Evolutionary conservation across 2,888 invertebrate species (phyloP).

Genomic region (Cactoblastis cactorum): DNA sequence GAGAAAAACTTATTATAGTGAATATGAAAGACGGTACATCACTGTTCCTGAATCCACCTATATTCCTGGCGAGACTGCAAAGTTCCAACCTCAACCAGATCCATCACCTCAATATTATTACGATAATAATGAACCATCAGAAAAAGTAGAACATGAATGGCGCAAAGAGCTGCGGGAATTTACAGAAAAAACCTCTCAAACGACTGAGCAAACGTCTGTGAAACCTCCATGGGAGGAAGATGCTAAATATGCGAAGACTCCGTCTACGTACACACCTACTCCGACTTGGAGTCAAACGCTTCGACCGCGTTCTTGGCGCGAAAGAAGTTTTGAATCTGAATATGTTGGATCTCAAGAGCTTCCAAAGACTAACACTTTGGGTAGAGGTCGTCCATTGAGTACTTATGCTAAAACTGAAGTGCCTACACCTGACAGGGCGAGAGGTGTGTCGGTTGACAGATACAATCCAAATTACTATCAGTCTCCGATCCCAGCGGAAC

Average conservation of each 20-base stretch:
- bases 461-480: constrained; percentile 69
- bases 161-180: constrained; percentile 72
- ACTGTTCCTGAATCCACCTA: constrained; percentile 70
- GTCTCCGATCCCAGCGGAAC: constrained; percentile 55
- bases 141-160: constrained; percentile 67
- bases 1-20: constrained; percentile 71
- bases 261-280: constrained; percentile 51
- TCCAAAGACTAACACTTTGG: constrained; percentile 64
- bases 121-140: constrained; percentile 63
- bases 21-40: constrained; percentile 71
- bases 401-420: constrained; percentile 48
- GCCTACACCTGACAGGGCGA: constrained; percentile 50
- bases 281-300: constrained; percentile 74
- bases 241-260: constrained; percentile 48
- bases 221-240: constrained; percentile 70
- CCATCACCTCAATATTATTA: constrained; percentile 70
- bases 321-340: constrained; percentile 70
- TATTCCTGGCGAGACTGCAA: constrained; percentile 57
- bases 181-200: constrained; percentile 60
- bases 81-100: constrained; percentile 65
- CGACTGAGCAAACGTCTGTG: constrained; percentile 42
- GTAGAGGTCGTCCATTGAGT: constrained; percentile 64
- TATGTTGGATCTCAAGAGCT: constrained; percentile 61
- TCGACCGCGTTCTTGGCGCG: constrained; percentile 64
- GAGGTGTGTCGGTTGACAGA: constrained; percentile 70